Base-by-base conservation (phyloP, 2,797 vertebrate genomes). In the Miichthys miiuy region DNA sequence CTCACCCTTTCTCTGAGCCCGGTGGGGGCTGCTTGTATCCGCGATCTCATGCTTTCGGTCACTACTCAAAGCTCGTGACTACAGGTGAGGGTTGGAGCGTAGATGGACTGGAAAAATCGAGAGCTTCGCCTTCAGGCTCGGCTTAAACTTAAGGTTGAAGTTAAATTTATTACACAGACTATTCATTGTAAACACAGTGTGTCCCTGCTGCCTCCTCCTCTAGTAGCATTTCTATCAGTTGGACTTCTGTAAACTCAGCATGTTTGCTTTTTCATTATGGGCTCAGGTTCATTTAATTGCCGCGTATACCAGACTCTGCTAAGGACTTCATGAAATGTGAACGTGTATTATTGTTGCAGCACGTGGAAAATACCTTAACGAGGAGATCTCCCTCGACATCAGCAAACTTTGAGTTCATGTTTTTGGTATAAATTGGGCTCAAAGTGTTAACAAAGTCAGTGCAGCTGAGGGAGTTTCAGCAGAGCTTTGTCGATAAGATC, bases 401-500 rank as follows among this genome's bases (percentile, higher is more conserved):
- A 38, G 34, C 34, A 23, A 13, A 51, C 14, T n/a, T 12, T 5
- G 9, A 17, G 23, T 55, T 34, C 0, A 0, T 9, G 34, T 38
- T 38, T 38, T 38, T 9, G 34, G 34, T 8, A 9, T 38, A 8
- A 38, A 38, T 38, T 42, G 20, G 16, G 11, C 5, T 48, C 5
- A 61, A 71, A 38, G 44, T 23, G 12, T 34, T 13, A 25, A 41
- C 9, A 21, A 13, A 41, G 2, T 57, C 14, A 30, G 12, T 63
- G 58, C 48, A 47, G 68, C 63, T 96, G 57, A 96, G 95, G 91
- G 95, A 95, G 90, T 96, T 96, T 67, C 88, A 96, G 38, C 92
- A 84, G 1, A 93, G 94, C 41, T 96, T 96, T 0, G 96, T 97
- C 14, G 88, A 96, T 48, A 94, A 96, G 55, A 94, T 95, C 68